Evolutionary conservation across 2,888 invertebrate genomes (phyloP).

Genomic region (Leptopilina myrica): DNA sequence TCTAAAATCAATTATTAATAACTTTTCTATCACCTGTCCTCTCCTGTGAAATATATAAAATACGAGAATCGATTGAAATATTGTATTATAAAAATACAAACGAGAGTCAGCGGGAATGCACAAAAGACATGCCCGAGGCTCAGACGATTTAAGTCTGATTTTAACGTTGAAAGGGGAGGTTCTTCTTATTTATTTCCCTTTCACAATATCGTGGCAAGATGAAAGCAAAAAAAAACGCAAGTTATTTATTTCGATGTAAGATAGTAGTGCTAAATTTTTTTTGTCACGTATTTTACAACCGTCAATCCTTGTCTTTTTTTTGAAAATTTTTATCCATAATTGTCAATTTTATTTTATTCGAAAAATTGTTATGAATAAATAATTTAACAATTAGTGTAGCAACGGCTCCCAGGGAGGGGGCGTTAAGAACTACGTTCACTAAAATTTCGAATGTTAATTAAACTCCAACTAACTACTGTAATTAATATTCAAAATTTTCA

Average conservation of each 20-base stretch:
- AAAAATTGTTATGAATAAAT: too few relatives aligned
- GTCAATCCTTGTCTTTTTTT: too few relatives aligned
- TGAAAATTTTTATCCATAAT: too few relatives aligned
- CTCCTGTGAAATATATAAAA: not conserved
- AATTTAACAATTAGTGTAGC: too few relatives aligned
- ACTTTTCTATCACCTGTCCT: conserved; percentile 34
- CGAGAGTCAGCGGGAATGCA: conserved; percentile 10
- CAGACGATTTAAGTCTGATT: conserved; percentile 4
- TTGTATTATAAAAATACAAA: too few relatives aligned
- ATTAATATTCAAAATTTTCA: too few relatives aligned
- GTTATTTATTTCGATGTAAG: not conserved
- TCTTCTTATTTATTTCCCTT: conserved; percentile 35
- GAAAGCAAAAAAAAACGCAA: not conserved
- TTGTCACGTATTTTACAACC: too few relatives aligned
- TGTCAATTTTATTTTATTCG: too few relatives aligned
- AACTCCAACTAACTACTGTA: too few relatives aligned
- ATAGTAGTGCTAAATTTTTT: not conserved
- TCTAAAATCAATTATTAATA: conserved; percentile 37
- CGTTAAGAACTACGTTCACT: too few relatives aligned
- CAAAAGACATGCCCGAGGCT: conserved; percentile 29
- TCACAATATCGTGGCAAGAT: not conserved
- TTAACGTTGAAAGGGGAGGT: conserved; percentile 18
- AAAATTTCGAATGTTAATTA: too few relatives aligned
- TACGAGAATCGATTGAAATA: conserved; percentile 24
- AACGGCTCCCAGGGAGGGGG: too few relatives aligned